Evolutionary conservation across 2,113 vertebrate species (phyloP), one percentile per base, ranked within the genome.

Genomic region (Uria lomvia): DNA sequence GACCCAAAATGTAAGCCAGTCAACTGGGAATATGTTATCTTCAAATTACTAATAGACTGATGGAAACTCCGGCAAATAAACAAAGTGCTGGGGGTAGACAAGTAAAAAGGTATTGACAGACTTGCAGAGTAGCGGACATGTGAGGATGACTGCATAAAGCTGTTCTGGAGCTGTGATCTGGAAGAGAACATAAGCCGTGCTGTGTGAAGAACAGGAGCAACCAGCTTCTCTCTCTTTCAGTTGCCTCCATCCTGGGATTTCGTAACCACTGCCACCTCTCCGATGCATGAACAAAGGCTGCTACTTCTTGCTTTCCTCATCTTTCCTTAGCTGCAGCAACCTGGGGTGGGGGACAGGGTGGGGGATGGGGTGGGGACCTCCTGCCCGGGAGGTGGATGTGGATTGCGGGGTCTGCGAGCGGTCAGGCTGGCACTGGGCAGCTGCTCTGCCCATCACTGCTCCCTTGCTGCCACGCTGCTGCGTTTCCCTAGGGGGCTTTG

Each of bases 331-430:
- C 45, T 92, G 42, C 79, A 67, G 52, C 70, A 79, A 8, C 21
- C 29, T 53, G 80, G 73, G 56, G 22, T 42, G 42, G 53, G 50
- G 15, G 11, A 15, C 0, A 3, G 45, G 7, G 11, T 55, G 42
- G 58, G 50, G 15, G 11, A 13, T 0, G 3, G 42, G 7, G 11
- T 59, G 15, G 45, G 42, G 38, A 67, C 13, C 19, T 18, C 7
- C 15, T 74, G 29, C 40, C 53, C 1, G 0, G 30, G 84, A 53
- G 60, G 9, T 24, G n/a, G 43, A 26, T 74, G 63, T 65, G 88
- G 77, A 20, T 63, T 3, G 1, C 0, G 1, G 50, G 8, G 11
- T 47, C 68, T 50, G 40, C 1, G 2, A 53, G 45, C 1, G 0
- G 24, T 52, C 50, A 68, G n/a, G 29, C 50, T 72, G 49, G 15